These are phyloP conservation scores for Octopus sinensis DNA, from an alignment of 1,140 invertebrate genomes.

Conservation along the genomic window DNA sequence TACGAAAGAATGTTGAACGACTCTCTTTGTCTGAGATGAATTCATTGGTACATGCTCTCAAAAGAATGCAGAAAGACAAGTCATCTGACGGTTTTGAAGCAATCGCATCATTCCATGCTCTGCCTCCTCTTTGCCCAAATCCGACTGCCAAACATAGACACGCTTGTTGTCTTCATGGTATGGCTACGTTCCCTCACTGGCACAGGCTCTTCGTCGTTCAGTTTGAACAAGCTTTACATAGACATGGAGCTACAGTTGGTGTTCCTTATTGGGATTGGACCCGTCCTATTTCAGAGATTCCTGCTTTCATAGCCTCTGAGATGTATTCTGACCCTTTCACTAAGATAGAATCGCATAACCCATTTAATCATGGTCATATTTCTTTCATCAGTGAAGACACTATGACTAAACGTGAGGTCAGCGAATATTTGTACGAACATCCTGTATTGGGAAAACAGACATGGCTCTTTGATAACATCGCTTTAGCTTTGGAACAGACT, in stretches of 20 bases:
- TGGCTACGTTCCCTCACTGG: slow-evolving; percentile 32
- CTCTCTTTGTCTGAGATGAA: slow-evolving; percentile 22
- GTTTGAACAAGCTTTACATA: slow-evolving; percentile 27
- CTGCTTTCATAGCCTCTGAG: slow-evolving; percentile 17
- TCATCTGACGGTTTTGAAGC: slow-evolving; percentile 31
- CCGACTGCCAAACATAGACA: slow-evolving; percentile 20
- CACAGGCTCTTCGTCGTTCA: slow-evolving; percentile 32
- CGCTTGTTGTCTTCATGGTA: slow-evolving; percentile 33
- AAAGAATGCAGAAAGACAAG: slow-evolving; percentile 23
- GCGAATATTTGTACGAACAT: slow-evolving; percentile 15
- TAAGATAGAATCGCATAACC: slow-evolving; percentile 17
- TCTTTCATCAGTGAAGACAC: slow-evolving; percentile 10
- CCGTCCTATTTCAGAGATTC: slow-evolving; percentile 21
- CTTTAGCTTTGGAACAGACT: slow-evolving; percentile 25
- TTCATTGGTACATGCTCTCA: slow-evolving; percentile 23
- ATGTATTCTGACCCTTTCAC: slow-evolving; percentile 26
- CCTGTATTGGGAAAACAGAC: background rate
- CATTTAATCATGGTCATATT: slow-evolving; percentile 21
- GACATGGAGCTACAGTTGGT: slow-evolving; percentile 25
- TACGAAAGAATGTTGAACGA: slow-evolving; percentile 24
- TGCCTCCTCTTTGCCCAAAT: slow-evolving; percentile 29
- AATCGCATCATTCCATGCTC: slow-evolving; percentile 31
- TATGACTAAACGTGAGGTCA: slow-evolving; percentile 17
- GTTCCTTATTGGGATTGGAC: slow-evolving; percentile 21
- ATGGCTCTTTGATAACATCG: slow-evolving; percentile 14